Evolutionary conservation across 1,140 invertebrate species (phyloP).

Genomic region (Dolichoris vasculosae): DNA sequence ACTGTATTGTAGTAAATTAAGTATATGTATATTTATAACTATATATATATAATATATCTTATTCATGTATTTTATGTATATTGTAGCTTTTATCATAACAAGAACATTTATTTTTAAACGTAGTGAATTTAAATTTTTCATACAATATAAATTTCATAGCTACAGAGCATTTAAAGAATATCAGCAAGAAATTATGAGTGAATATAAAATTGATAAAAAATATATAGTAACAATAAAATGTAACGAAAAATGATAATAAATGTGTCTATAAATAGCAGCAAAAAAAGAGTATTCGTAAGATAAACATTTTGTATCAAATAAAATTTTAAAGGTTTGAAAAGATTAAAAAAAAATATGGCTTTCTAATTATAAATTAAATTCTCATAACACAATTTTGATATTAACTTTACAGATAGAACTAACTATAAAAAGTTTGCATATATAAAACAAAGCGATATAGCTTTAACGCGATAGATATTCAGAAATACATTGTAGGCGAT

Average conservation of each 20-base stretch:
- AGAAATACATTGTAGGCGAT: conserved; percentile 6
- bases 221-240: neutral
- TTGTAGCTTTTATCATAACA: neutral
- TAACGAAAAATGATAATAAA: neutral
- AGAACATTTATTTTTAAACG: neutral
- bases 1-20: no score
- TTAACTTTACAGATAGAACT: no score
- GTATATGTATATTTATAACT: no score
- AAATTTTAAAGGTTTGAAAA: neutral
- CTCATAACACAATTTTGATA: neutral
- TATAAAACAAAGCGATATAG: neutral
- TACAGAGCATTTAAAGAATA: neutral
- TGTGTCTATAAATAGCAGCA: neutral
- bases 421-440: neutral
- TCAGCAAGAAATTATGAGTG: neutral
- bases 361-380: conserved; percentile 9
- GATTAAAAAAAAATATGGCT: neutral
- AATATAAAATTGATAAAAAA: neutral
- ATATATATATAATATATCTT: no score
- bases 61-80: no score
- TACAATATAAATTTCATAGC: neutral
- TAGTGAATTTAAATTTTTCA: neutral
- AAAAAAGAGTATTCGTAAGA: neutral
- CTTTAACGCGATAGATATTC: neutral
- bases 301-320: neutral